Evolutionary conservation across 2,888 invertebrate species (phyloP), one percentile per base, ranked within the genome.

Genomic region (Andrena marginata): DNA sequence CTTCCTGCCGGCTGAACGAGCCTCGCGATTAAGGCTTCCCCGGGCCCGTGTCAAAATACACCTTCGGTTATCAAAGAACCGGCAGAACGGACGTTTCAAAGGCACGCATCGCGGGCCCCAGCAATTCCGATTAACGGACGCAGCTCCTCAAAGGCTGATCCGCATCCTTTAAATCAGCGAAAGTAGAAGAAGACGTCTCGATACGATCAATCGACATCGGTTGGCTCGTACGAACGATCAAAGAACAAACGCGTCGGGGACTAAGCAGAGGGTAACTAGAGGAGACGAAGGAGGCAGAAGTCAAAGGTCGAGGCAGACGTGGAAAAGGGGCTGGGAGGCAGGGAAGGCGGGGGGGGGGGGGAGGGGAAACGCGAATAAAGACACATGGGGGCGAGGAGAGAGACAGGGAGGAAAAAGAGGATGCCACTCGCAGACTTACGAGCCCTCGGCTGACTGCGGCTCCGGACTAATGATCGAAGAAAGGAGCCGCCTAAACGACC

Each of bases 401-500:
- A 77, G 80, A 70, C 60, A 75, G 79, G 69, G 77, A 62, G 72
- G 69, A 80, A 75, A 77, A 77, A 80, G 87, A 77, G 80, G 73
- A 75, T 87, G 77, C 79, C 69, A 77, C 72, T 84, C 82, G 84
- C 85, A 87, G 85, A 82, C 89, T 87, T 82, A 84, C 85, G 80
- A 82, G 63, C 76, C 83, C 79, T 83, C 74, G 75, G 68, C 76
- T 31, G 80, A 76, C 77, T 88, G 84, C 86, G 82, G 89, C 86
- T 65, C 80, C 84, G 89, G 90, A 90, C 91, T 93, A 92, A 93
- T 92, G 92, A 93, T 92, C 91, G 92, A 92, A 92, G 92, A 93
- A 93, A 93, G 93, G 90, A 92, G 92, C 93, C 92, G 92, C 92
- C 92, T 92, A 92, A 93, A 93, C 92, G 92, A 92, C 91, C 92